A percentile compares a stretch with the other conserved stretches of the same genome.
phyloP scores from a whole-genome alignment of 2,113 vertebrate genomes.

The Oplegnathus fasciatus region DNA sequence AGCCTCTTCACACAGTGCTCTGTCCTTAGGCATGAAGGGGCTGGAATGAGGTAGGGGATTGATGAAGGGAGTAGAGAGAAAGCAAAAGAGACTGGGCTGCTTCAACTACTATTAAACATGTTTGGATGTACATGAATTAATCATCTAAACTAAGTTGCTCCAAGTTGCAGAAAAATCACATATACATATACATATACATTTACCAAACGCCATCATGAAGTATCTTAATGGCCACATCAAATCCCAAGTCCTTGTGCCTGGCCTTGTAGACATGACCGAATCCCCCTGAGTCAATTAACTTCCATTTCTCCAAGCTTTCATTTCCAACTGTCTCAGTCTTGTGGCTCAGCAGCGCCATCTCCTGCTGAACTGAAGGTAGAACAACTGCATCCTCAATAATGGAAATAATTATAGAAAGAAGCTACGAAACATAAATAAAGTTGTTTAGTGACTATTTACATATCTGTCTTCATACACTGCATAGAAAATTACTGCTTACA shows the following conservation, averaged over 20 bases:
- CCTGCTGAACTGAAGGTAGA: slow-evolving; percentile 19
- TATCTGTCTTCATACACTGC: neutral
- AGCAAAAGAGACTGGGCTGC: neutral
- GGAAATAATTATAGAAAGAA: neutral
- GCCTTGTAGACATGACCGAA: slow-evolving; percentile 79
- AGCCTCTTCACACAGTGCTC: slow-evolving; percentile 45
- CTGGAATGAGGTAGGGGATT: neutral
- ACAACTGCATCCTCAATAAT: neutral
- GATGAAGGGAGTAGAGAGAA: neutral
- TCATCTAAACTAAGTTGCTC: neutral
- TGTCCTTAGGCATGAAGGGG: neutral
- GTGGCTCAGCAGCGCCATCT: slow-evolving; percentile 59
- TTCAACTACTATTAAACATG: neutral
- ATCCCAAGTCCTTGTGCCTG: slow-evolving; percentile 61
- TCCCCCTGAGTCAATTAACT: slow-evolving; percentile 62
- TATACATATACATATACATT: neutral
- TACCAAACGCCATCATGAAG: slow-evolving; percentile 54
- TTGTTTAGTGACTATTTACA: neutral
- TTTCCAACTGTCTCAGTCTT: neutral
- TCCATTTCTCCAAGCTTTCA: slow-evolving; percentile 48
- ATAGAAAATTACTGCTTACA: neutral
- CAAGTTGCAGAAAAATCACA: neutral
- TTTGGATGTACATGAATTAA: neutral
- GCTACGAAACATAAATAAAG: neutral
- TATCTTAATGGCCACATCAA: slow-evolving; percentile 72